These are phyloP conservation scores for Oopsacas minuta DNA, from an alignment of 37 sponge, comb jelly and placozoan species.

Conservation along the genomic window DNA sequence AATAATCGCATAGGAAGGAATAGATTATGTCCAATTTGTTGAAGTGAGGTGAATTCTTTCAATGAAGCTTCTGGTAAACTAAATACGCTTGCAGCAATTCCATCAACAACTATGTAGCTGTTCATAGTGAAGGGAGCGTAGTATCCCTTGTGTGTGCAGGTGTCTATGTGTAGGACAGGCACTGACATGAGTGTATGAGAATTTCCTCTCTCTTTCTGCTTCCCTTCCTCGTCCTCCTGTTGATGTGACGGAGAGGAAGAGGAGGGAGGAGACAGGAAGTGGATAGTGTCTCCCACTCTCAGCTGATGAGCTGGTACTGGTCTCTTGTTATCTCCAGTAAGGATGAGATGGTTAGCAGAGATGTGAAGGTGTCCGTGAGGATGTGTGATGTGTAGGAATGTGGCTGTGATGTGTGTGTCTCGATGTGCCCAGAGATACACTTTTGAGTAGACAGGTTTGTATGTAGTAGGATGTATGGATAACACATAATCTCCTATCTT, in stretches of 20 bases:
- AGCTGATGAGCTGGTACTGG: conserved; percentile 11
- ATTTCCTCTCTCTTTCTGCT: background rate
- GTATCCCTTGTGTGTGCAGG: background rate
- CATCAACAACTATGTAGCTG: background rate
- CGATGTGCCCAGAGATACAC: conserved; percentile 15
- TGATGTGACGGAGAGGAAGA: background rate
- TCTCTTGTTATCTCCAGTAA: background rate
- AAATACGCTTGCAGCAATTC: background rate
- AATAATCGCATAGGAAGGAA: background rate
- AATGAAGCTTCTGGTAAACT: background rate
- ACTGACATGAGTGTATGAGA: background rate
- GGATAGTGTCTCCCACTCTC: conserved; percentile 14
- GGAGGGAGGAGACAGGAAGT: background rate
- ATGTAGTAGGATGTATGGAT: background rate
- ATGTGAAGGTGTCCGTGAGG: conserved; percentile 19
- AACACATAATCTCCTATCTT: conserved; percentile 14
- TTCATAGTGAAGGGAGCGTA: background rate
- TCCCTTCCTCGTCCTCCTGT: background rate
- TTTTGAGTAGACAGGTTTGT: conserved; percentile 13
- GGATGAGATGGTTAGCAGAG: conserved; percentile 17
- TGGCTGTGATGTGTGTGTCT: conserved; percentile 17
- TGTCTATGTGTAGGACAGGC: background rate
- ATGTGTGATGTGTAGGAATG: conserved; percentile 18
- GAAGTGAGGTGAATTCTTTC: background rate
- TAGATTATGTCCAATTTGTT: background rate